Evolutionary conservation across 2,888 invertebrate genomes (phyloP).

Genomic region (Perizoma affinitatum): DNA sequence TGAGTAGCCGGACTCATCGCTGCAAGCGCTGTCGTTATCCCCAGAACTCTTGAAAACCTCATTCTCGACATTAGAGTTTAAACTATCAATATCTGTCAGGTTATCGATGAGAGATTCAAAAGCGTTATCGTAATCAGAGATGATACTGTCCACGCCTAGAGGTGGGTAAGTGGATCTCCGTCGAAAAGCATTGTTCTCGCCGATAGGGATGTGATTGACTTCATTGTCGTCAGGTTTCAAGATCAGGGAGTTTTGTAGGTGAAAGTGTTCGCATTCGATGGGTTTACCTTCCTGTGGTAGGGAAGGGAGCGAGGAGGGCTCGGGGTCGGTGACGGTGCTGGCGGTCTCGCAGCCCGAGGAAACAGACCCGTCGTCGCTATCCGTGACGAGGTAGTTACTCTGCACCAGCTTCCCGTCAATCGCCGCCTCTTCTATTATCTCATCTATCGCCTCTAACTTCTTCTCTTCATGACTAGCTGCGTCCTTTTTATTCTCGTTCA

Average conservation of each 20-base stretch:
- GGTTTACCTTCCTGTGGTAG: slow-evolving; percentile 69
- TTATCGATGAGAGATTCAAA: slow-evolving; percentile 76
- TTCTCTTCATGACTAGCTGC: slow-evolving; percentile 68
- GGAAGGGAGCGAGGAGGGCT: slow-evolving; percentile 77
- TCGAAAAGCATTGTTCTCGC: slow-evolving; percentile 73
- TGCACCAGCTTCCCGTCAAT: slow-evolving; percentile 63
- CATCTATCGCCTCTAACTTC: slow-evolving; percentile 68
- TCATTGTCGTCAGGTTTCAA: slow-evolving; percentile 60
- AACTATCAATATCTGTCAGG: slow-evolving; percentile 68
- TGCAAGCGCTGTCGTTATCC: slow-evolving; percentile 91
- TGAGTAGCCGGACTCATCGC: slow-evolving; percentile 96
- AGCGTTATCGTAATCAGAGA: slow-evolving; percentile 64
- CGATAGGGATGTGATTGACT: slow-evolving; percentile 77
- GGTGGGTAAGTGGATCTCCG: slow-evolving; percentile 78
- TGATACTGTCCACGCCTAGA: slow-evolving; percentile 57
- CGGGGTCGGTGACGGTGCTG: slow-evolving; percentile 87
- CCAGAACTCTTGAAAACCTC: slow-evolving; percentile 81
- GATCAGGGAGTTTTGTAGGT: slow-evolving; percentile 50
- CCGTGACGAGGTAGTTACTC: slow-evolving; percentile 84
- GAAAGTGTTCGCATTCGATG: slow-evolving; percentile 63
- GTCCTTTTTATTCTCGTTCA: slow-evolving; percentile 59
- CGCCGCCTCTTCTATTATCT: slow-evolving; percentile 59
- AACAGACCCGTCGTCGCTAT: slow-evolving; percentile 90
- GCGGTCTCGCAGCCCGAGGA: slow-evolving; percentile 93
- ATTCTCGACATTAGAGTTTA: slow-evolving; percentile 70